A percentile compares a stretch with the other conserved stretches of the same genome.
Conservation (phyloP, 2,797 vertebrate genomes). For the Scolopax rusticola region DNA sequence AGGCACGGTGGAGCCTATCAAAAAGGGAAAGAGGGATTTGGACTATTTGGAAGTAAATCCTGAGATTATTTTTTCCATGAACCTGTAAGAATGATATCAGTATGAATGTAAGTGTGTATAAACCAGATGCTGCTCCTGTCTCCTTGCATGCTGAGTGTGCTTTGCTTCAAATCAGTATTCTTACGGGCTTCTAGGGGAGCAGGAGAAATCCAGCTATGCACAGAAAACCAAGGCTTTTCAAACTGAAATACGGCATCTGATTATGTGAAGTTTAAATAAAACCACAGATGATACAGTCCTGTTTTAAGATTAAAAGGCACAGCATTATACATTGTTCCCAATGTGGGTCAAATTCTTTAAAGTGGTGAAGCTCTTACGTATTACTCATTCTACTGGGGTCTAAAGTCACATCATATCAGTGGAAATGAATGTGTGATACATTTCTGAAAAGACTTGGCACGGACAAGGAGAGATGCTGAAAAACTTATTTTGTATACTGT, state of each 20-base stretch:
- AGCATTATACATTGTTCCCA: neutral
- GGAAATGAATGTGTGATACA: neutral
- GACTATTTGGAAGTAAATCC: conserved; percentile 59
- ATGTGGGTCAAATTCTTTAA: neutral
- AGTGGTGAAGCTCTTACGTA: neutral
- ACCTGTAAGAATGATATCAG: conserved; percentile 51
- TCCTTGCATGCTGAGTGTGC: neutral
- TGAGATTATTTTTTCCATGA: conserved; percentile 58
- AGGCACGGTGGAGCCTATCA: neutral
- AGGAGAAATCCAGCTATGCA: neutral
- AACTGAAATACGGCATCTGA: neutral
- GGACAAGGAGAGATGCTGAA: neutral
- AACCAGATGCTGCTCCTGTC: conserved; percentile 12
- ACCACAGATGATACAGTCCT: neutral
- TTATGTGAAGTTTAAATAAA: conserved; percentile 6
- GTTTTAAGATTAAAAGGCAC: neutral
- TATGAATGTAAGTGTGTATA: conserved; percentile 10
- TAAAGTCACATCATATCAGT: neutral
- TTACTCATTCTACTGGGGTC: neutral
- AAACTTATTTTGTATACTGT: neutral
- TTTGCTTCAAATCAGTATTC: conserved; percentile 1
- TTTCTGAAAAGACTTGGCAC: neutral
- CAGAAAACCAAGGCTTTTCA: neutral
- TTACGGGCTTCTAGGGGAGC: neutral
- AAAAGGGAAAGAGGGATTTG: conserved; percentile 38